phyloP scores from a whole-genome alignment of 2,888 invertebrate genomes.

The Eretmocerus hayati region DNA sequence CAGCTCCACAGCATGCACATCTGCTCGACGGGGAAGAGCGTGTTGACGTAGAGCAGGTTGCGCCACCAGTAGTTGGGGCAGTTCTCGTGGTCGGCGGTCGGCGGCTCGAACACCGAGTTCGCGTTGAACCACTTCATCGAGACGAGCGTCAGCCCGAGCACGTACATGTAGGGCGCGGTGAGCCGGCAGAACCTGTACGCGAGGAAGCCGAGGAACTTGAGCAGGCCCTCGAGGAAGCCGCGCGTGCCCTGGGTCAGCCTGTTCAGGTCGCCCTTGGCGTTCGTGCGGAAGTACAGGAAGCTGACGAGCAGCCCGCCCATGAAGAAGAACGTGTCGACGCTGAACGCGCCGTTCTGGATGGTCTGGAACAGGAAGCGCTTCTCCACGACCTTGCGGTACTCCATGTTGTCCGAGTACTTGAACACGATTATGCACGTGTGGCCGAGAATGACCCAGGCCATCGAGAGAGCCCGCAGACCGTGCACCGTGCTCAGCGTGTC shows the following conservation, averaged over 20 bases:
- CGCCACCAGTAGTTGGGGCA: constrained; percentile 86
- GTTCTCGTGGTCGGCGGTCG: constrained; percentile 71
- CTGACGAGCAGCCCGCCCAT: constrained; percentile 71
- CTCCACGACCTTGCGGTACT: constrained; percentile 44
- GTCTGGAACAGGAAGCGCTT: constrained; percentile 45
- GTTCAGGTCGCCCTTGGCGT: constrained; percentile 52
- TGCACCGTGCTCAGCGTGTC: constrained; percentile 47
- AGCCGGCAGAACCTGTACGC: constrained; percentile 63
- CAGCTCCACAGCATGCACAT: constrained; percentile 93
- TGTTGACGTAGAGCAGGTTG: constrained; percentile 79
- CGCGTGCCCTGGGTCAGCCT: constrained; percentile 46
- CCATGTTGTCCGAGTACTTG: constrained; percentile 73
- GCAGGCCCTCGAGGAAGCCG: constrained; percentile 38
- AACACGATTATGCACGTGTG: constrained; percentile 63
- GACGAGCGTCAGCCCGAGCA: constrained; percentile 75
- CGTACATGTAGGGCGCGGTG: constrained; percentile 75
- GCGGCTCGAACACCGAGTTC: constrained; percentile 78
- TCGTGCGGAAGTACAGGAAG: constrained; percentile 75
- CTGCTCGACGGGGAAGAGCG: constrained; percentile 74
- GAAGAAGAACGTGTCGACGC: constrained; percentile 48
- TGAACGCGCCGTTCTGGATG: constrained; percentile 46
- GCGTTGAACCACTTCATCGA: constrained; percentile 80
- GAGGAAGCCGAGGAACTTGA: constrained; percentile 66
- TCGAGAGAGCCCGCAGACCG: constrained; percentile 44
- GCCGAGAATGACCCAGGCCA: constrained; percentile 47